phyloP scores from a whole-genome alignment of 2,888 invertebrate species.

The Steinernema scapterisci region DNA sequence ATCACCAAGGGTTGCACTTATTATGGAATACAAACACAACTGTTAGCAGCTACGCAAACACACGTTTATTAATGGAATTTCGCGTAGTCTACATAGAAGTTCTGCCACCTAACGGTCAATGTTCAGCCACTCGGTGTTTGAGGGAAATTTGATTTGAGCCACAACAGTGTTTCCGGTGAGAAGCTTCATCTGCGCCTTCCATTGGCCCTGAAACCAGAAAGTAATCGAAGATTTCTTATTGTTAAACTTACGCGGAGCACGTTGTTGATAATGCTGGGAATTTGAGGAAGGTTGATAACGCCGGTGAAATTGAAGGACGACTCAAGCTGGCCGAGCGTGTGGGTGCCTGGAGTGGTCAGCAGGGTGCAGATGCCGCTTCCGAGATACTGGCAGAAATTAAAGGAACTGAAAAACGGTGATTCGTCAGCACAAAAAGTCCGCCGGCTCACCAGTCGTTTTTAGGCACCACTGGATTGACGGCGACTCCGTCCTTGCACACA shows the following conservation, averaged over 20 bases:
- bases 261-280: conserved; percentile 37
- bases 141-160: conserved; percentile 37
- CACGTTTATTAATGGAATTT: neutral
- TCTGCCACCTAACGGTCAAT: conserved; percentile 7
- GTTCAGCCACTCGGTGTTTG: conserved; percentile 40
- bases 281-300: conserved; percentile 37
- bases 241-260: conserved; percentile 13
- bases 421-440: neutral
- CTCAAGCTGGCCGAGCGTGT: conserved; percentile 40
- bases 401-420: conserved; percentile 6
- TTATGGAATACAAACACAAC: neutral
- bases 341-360: conserved; percentile 41
- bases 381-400: conserved; percentile 32
- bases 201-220: conserved; percentile 40
- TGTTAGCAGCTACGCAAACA: conserved; percentile 6
- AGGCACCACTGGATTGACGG: conserved; percentile 15
- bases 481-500: conserved; percentile 26
- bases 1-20: neutral
- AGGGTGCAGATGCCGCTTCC: conserved; percentile 36
- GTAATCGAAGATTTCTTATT: too few relatives aligned
- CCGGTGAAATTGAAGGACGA: conserved; percentile 33
- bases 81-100: too few relatives aligned
- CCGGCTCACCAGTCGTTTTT: conserved; percentile 19
- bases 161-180: conserved; percentile 31
- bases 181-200: conserved; percentile 38